These are phyloP conservation scores for Sapajus apella DNA, from an alignment of 2,113 vertebrate species.

Conservation along the genomic window DNA sequence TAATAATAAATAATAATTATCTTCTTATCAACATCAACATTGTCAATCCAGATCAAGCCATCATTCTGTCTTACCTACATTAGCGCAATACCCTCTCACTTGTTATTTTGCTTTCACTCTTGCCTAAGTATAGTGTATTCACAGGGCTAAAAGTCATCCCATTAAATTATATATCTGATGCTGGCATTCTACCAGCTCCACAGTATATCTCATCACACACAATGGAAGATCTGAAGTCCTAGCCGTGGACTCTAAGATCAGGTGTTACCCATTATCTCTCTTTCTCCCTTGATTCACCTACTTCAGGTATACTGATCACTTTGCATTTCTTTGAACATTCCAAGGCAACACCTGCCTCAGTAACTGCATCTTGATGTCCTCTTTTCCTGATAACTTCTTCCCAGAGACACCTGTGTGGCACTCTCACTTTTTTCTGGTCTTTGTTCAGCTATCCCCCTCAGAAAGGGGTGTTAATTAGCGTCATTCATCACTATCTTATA, in stretches of 20 bases:
- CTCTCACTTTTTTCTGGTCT: not conserved
- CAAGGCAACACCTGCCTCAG: not conserved
- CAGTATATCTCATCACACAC: not conserved
- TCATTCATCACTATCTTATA: not conserved
- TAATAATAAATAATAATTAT: not conserved
- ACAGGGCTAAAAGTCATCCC: not conserved
- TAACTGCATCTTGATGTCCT: not conserved
- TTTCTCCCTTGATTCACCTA: not conserved
- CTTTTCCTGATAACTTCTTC: not conserved
- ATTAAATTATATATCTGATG: not conserved
- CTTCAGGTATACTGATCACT: too few relatives aligned
- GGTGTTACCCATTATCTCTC: not conserved
- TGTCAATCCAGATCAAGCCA: not conserved
- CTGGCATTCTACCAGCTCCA: not conserved
- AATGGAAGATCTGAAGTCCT: not conserved
- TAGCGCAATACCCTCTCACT: not conserved
- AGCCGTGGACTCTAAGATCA: not conserved
- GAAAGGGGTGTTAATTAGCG: not conserved
- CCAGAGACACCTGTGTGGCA: not conserved
- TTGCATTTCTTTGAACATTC: not conserved
- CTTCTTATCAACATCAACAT: not conserved
- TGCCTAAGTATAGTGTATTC: not conserved
- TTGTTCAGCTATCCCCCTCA: not conserved
- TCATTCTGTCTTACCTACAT: not conserved
- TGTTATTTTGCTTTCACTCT: not conserved